Base-by-base conservation (phyloP, 2,888 invertebrate genomes). In the Hemicrepidius hirtus region DNA sequence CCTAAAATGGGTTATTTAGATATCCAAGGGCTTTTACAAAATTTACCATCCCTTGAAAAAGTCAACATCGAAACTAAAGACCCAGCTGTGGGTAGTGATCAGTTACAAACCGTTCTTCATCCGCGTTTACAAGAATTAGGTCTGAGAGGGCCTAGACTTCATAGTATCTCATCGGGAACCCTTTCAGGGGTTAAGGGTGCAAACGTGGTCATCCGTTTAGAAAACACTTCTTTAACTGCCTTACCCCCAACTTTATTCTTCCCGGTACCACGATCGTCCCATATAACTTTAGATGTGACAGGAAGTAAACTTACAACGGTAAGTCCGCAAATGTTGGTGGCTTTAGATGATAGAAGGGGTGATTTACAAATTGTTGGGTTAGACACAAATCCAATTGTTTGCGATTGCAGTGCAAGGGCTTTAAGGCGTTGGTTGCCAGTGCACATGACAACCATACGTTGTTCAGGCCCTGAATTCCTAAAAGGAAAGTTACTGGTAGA, bases 11-110 rank as follows among this genome's bases (percentile, higher is more conserved):
- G 96, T 0, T 95, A 95, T 81, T 88, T 95, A 74, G 96, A 97
- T 85, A 90, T 95, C n/a, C 93, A 94, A 81, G 96, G 96, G 0
- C 90, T 96, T 32, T 86, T 97, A n/a, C 92, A 93, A 77, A 89
- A 92, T 76, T 87, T 96, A 80, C 90, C 92, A 0, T 92, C 93
- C 0, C 85, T 97, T 46, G 93, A 96, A 85, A 89, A 87, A 76
- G 86, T 97, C 10, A 95, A 96, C 75, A 91, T 97, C 64, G 97
- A 97, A 87, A 91, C 96, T 0, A 97, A 96, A 84, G 96, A 97
- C 78, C 89, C 94, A 0, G 91, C 90, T 4, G 91, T 96, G 63
- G 94, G 95, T 49, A 92, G 93, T 55, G 95, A 96, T 81, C 95
- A 96, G 82, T 86, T 96, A 44, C 93, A 94, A 79, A 90, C 94